Conservation (phyloP, 2,888 invertebrate species). For the Campoletis raptor region DNA sequence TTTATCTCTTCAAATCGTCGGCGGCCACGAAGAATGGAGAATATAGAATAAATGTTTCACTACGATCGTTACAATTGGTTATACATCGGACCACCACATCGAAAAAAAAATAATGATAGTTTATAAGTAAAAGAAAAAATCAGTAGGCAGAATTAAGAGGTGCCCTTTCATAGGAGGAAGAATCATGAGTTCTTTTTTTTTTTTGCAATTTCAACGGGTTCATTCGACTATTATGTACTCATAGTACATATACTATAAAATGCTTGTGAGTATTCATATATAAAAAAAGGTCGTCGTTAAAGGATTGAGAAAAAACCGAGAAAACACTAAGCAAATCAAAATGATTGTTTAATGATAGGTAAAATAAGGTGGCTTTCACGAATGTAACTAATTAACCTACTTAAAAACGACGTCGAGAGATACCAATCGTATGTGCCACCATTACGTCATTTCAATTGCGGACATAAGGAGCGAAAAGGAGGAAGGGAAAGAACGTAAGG, state of each 20-base stretch:
- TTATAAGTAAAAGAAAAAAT: background rate
- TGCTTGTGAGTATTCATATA: background rate
- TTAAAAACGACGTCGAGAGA: conserved; percentile 51
- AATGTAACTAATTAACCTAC: conserved; percentile 56
- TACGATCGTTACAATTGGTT: conserved; percentile 26
- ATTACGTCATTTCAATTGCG: conserved; percentile 60
- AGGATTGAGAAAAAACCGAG: background rate
- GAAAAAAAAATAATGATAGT: background rate
- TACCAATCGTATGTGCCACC: conserved; percentile 65
- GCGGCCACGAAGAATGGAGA: conserved; percentile 17
- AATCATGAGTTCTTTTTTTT: background rate
- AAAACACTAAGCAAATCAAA: background rate
- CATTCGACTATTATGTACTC: background rate
- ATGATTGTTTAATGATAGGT: conserved; percentile 33
- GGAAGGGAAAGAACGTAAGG: conserved; percentile 49
- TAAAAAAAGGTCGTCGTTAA: background rate
- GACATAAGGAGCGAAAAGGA: conserved; percentile 48
- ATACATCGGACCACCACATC: background rate
- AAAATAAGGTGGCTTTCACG: background rate
- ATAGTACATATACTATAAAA: background rate
- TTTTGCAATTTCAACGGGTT: background rate
- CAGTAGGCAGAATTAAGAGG: background rate
- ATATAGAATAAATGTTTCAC: conserved; percentile 45
- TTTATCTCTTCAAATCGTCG: conserved; percentile 60
- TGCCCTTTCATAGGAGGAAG: background rate